A percentile compares a stretch with the other conserved stretches of the same genome.
These are phyloP conservation scores for Aphrophora alni DNA, from an alignment of 2,888 invertebrate species.

Conservation along the genomic window DNA sequence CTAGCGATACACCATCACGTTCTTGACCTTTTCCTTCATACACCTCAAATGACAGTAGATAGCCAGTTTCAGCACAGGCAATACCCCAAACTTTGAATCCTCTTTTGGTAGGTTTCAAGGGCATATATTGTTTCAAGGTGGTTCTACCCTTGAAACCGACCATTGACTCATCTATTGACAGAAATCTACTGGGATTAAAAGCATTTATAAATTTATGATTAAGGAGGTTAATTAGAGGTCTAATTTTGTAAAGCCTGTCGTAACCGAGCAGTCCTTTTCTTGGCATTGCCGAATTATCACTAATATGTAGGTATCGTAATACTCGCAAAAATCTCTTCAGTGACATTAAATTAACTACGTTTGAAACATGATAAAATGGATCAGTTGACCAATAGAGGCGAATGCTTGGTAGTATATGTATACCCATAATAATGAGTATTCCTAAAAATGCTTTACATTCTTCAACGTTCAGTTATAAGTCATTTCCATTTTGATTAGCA, in stretches of 20 bases:
- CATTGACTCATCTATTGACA: constrained; percentile 47
- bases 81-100: constrained; percentile 49
- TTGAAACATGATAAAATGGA: no score
- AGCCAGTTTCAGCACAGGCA: constrained; percentile 43
- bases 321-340: no score
- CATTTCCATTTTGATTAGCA: no score
- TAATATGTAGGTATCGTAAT: no score
- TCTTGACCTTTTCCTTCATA: constrained; percentile 40
- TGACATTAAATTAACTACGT: no score
- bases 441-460: no score
- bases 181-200: constrained; percentile 38
- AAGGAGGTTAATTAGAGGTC: constrained; percentile 39
- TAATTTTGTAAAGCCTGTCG: constrained; percentile 47
- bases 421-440: no score
- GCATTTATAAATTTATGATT: constrained; percentile 26
- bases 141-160: constrained; percentile 48
- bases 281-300: background rate
- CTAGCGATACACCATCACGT: background rate
- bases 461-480: no score
- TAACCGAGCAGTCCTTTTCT: constrained; percentile 28
- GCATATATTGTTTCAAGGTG: constrained; percentile 48
- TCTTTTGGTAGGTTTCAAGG: constrained; percentile 47
- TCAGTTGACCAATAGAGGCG: no score
- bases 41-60: constrained; percentile 41
- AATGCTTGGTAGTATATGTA: no score